Percentiles rank a stretch among this genome's conserved stretches.
Evolutionary conservation across 2,888 invertebrate species (phyloP).

Genomic region (Ecliptopera silaceata): DNA sequence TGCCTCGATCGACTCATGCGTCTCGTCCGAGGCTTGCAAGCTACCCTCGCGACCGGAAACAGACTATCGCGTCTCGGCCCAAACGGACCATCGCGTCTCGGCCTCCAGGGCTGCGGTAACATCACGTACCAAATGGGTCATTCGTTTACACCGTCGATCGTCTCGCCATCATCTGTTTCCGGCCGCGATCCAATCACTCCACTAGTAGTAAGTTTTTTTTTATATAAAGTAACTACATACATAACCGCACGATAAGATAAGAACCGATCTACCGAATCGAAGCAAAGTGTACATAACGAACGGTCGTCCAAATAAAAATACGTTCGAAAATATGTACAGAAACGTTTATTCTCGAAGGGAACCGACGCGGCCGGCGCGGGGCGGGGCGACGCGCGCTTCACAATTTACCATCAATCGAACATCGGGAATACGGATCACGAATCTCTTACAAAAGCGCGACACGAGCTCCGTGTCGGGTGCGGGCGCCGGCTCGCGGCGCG

Average conservation of each 20-base stretch:
- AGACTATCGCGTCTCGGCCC: neutral
- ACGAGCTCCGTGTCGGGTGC: slow-evolving; percentile 37
- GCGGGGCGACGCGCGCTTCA: slow-evolving; percentile 68
- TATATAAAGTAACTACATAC: slow-evolving; percentile 47
- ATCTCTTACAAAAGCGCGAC: slow-evolving; percentile 82
- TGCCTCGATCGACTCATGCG: slow-evolving; percentile 44
- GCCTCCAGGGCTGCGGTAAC: neutral
- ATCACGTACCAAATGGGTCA: neutral
- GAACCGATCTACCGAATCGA: slow-evolving; percentile 31
- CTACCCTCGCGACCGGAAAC: slow-evolving; percentile 43
- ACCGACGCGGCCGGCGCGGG: slow-evolving; percentile 40
- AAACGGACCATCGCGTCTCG: neutral
- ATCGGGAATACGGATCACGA: slow-evolving; percentile 82
- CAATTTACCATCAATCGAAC: slow-evolving; percentile 75
- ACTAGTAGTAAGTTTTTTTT: slow-evolving; percentile 59
- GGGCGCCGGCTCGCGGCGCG: slow-evolving; percentile 19
- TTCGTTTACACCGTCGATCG: neutral
- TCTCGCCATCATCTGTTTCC: neutral
- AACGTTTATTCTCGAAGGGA: slow-evolving; percentile 75
- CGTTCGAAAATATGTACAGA: slow-evolving; percentile 81
- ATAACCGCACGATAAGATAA: slow-evolving; percentile 25
- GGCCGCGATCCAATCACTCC: slow-evolving; percentile 41
- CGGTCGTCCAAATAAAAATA: slow-evolving; percentile 71
- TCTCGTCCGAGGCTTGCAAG: slow-evolving; percentile 44
- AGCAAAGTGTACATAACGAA: slow-evolving; percentile 33